A percentile compares a stretch with the other conserved stretches of the same genome.
Conservation (phyloP, 1,140 invertebrate genomes). For the Branchinecta lynchi region DNA sequence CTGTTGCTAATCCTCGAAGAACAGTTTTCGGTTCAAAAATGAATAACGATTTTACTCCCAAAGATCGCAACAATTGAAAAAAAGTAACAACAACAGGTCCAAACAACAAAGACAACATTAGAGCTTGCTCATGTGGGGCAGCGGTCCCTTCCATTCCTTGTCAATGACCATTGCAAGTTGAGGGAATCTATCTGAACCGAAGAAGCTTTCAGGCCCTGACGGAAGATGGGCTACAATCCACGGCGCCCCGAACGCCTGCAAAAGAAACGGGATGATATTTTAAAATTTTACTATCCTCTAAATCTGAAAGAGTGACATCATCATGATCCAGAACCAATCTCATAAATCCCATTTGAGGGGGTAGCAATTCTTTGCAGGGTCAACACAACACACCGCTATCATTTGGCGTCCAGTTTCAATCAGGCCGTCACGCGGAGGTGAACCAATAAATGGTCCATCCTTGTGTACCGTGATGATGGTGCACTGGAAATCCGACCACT, state of each 20-base stretch:
- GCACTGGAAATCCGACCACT: no score
- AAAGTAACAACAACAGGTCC: no score
- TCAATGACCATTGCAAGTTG: constrained; percentile 26
- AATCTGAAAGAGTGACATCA: background rate
- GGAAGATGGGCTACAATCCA: constrained; percentile 31
- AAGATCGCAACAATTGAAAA: no score
- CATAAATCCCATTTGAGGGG: background rate
- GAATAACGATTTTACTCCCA: no score
- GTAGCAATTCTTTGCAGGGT: background rate
- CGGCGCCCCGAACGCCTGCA: constrained; percentile 33
- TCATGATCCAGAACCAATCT: background rate
- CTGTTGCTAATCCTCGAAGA: no score
- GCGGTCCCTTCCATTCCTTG: constrained; percentile 17
- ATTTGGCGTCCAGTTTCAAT: no score
- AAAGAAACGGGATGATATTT: background rate
- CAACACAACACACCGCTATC: no score
- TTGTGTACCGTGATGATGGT: no score
- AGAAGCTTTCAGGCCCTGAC: constrained; percentile 28
- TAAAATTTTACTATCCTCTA: no score
- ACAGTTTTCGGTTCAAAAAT: no score
- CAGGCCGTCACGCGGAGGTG: no score
- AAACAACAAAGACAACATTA: background rate
- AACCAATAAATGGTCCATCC: no score
- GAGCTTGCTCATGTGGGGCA: background rate
- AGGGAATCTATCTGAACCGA: constrained; percentile 32